phyloP scores from a whole-genome alignment of 2,888 invertebrate species.

The Stratiomys singularior region DNA sequence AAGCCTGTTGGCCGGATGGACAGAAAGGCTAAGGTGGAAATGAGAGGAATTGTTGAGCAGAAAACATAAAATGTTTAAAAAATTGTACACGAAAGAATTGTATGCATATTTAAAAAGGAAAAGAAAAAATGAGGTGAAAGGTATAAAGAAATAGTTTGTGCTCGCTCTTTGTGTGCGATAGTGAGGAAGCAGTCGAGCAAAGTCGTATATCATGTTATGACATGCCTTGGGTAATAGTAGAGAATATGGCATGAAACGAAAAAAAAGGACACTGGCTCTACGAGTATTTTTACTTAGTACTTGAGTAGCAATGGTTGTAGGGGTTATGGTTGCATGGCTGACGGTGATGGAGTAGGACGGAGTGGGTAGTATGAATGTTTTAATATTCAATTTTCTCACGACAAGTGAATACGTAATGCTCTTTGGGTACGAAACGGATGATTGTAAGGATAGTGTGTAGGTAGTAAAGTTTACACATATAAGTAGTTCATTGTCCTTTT shows the following conservation, averaged over 20 bases:
- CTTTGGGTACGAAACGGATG: neutral
- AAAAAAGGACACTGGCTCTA: slow-evolving; percentile 8
- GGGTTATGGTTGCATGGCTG: neutral
- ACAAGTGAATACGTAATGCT: neutral
- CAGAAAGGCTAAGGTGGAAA: neutral
- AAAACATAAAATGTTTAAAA: neutral
- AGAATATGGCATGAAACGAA: neutral
- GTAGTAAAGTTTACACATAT: neutral
- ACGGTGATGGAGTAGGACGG: neutral
- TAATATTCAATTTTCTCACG: slow-evolving; percentile 37
- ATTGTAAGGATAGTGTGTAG: neutral
- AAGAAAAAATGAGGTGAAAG: neutral
- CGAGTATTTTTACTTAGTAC: neutral
- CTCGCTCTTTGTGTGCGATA: neutral
- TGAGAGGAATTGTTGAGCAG: neutral
- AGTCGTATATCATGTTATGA: slow-evolving; percentile 1
- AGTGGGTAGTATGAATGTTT: slow-evolving; percentile 4
- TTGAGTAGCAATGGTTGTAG: neutral
- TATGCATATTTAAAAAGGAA: slow-evolving; percentile 2
- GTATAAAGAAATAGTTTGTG: slow-evolving; percentile 12
- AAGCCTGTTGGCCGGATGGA: neutral
- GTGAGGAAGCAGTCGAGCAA: neutral
- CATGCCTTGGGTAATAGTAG: neutral
- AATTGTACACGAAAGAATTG: neutral
- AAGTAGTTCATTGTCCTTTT: slow-evolving; percentile 30